Evolutionary conservation across 2,797 vertebrate species (phyloP).

Genomic region (Bradypus variegatus): DNA sequence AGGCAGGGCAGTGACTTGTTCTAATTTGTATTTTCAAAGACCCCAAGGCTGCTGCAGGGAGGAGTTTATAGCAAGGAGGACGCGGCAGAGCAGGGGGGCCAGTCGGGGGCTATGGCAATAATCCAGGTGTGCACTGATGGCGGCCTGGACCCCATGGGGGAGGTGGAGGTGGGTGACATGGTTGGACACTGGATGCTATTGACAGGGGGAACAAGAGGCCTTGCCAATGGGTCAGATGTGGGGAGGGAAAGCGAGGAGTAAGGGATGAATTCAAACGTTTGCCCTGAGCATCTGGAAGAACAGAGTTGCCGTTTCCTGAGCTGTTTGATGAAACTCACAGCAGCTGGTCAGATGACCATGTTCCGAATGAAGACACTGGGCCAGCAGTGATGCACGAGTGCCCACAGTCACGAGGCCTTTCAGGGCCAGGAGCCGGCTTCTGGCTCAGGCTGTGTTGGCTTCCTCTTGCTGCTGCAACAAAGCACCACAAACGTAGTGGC

Average conservation of each 20-base stretch:
- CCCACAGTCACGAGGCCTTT: not conserved
- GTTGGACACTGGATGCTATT: too few relatives aligned
- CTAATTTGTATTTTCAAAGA: too few relatives aligned
- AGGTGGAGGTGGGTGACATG: not conserved
- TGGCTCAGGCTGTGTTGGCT: not conserved
- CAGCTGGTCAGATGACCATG: not conserved
- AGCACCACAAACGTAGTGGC: not conserved
- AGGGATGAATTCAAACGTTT: not conserved
- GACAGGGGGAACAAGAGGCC: not conserved
- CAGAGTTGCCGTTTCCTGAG: not conserved
- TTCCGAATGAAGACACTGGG: not conserved
- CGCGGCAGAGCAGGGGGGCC: too few relatives aligned
- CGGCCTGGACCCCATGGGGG: too few relatives aligned
- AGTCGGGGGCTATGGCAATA: fast-evolving
- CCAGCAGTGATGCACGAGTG: not conserved
- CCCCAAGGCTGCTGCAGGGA: not conserved
- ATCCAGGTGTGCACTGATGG: not conserved
- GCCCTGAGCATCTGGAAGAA: not conserved
- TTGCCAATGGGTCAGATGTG: not conserved
- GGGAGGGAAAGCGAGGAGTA: not conserved
- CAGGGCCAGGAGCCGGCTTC: not conserved
- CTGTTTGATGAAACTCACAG: not conserved
- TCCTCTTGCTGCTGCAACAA: not conserved
- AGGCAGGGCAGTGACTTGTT: too few relatives aligned
- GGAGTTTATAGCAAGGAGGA: not conserved